These are phyloP conservation scores for Luidia sarsii DNA, from an alignment of 53 echinoderm and acorn worm genomes.

Conservation along the genomic window DNA sequence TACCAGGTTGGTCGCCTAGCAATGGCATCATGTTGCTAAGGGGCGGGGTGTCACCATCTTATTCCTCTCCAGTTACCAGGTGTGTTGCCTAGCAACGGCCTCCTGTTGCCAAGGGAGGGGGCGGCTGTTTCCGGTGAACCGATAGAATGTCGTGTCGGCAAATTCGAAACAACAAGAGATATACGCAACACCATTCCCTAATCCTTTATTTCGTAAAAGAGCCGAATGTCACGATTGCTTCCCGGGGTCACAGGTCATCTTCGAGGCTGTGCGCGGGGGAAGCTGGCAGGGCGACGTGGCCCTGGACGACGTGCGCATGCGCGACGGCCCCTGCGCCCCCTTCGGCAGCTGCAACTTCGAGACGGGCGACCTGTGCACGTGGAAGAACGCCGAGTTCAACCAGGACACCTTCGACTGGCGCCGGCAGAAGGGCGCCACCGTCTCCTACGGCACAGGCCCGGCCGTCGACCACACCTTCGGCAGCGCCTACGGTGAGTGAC, in stretches of 20 bases:
- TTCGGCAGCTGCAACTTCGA: conserved; percentile 85
- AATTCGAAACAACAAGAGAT: too few species aligned
- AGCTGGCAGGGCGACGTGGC: conserved; percentile 69
- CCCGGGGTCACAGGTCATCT: conserved; percentile 56
- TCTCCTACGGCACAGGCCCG: conserved; percentile 71
- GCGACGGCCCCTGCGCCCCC: conserved; percentile 57
- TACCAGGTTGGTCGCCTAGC: conserved; percentile 5
- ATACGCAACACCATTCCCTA: too few species aligned
- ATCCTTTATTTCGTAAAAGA: too few species aligned
- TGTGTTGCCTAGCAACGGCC: neutral
- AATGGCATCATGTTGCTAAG: too few species aligned
- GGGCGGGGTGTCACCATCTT: conserved; percentile 56
- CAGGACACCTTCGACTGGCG: conserved; percentile 90
- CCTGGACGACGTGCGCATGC: conserved; percentile 68
- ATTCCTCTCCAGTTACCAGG: conserved; percentile 24
- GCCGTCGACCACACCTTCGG: conserved; percentile 78
- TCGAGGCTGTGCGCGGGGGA: conserved; percentile 70
- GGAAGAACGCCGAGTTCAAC: conserved; percentile 78
- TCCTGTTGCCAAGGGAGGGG: too few species aligned
- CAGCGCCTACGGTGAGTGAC: conserved; percentile 72
- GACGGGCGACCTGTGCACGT: conserved; percentile 68
- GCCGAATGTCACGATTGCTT: neutral
- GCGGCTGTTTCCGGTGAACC: too few species aligned
- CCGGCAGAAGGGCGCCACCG: conserved; percentile 60
- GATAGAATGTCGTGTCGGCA: too few species aligned